Conservation (phyloP, 2,113 vertebrate genomes). For the Genyomyrus donnyi region DNA sequence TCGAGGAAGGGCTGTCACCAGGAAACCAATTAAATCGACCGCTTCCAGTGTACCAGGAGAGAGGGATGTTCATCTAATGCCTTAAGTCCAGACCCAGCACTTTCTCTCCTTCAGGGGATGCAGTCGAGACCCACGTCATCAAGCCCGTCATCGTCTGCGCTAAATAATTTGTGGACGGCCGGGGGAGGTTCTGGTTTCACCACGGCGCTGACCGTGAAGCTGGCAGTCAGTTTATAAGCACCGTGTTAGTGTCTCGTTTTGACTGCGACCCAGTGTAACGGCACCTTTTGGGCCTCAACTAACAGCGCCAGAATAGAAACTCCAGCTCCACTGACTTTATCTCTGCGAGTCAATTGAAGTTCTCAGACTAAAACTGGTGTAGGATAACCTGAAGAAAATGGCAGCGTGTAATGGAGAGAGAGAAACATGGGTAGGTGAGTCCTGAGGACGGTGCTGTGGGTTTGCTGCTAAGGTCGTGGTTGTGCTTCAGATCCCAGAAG, state of each 20-base stretch:
- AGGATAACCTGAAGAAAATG: background rate
- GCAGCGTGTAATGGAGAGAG: background rate
- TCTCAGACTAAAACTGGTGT: background rate
- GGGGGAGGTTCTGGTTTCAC: slow-evolving; percentile 22
- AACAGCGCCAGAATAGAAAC: slow-evolving; percentile 19
- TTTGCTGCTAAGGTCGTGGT: background rate
- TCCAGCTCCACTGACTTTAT: slow-evolving; percentile 12
- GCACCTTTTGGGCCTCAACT: slow-evolving; percentile 5
- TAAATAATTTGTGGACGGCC: slow-evolving; percentile 29
- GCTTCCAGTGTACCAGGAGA: background rate
- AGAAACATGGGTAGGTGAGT: background rate
- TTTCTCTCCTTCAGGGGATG: background rate
- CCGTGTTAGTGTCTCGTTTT: background rate
- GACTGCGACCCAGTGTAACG: background rate
- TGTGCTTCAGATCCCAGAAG: background rate
- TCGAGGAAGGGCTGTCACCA: background rate
- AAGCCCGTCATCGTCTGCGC: background rate
- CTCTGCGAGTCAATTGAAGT: slow-evolving; percentile 27
- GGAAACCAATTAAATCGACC: background rate
- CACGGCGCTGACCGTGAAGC: background rate
- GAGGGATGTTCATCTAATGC: background rate
- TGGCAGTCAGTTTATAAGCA: slow-evolving; percentile 27
- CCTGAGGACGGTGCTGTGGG: background rate
- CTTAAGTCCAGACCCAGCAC: background rate
- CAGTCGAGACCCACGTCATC: background rate